phyloP scores from a whole-genome alignment of 1,140 invertebrate genomes.

The Aphis gossypii region DNA sequence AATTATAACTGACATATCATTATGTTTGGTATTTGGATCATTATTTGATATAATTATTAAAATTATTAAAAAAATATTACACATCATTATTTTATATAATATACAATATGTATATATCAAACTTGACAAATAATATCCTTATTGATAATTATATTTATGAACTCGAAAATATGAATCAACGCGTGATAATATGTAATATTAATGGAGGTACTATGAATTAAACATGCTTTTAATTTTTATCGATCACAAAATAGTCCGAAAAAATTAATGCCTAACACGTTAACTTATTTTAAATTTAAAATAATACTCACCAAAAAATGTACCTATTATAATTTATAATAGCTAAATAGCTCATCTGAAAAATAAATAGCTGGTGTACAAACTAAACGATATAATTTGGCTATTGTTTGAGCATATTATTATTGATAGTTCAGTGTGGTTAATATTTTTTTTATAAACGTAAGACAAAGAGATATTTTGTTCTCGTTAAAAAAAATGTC shows the following conservation, averaged over 20 bases:
- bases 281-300: not conserved
- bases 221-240: not conserved
- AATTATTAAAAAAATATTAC: no score
- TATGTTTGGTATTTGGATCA: no score
- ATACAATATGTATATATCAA: not conserved
- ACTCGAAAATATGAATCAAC: not conserved
- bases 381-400: not conserved
- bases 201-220: not conserved
- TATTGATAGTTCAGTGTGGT: not conserved
- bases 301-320: not conserved
- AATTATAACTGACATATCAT: no score
- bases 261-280: not conserved
- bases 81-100: not conserved
- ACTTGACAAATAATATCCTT: not conserved
- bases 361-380: not conserved
- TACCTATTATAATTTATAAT: not conserved
- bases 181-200: not conserved
- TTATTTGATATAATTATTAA: no score
- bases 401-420: not conserved
- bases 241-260: not conserved
- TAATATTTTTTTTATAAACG: not conserved
- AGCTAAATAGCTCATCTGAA: not conserved
- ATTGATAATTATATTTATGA: not conserved
- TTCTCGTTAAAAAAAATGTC: not conserved
- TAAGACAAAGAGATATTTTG: not conserved